Evolutionary conservation across 2,797 vertebrate genomes (phyloP), one percentile per base, ranked within the genome.

Genomic region (Antrozous pallidus): DNA sequence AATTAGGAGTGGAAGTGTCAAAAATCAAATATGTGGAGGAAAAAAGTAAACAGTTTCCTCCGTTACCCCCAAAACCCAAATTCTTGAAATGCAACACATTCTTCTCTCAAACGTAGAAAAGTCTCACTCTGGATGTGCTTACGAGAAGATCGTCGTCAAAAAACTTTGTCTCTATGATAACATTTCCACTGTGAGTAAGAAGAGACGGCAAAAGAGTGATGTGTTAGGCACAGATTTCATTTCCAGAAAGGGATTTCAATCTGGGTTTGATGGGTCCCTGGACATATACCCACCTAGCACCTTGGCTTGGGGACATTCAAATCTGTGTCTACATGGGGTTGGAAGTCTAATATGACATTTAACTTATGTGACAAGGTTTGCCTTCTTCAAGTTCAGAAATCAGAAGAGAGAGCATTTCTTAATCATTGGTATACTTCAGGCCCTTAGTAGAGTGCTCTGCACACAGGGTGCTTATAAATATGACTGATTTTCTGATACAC

Each of bases 81-180:
- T 82, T 92, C 96, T 77, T 89, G 83, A 95, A 95, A 88, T 54
- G 74, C 75, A 92, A 88, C 71, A 77, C 8, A 69, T 83, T 93
- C 97, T 97, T 88, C 97, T 97, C 97, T 99, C 99, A 99, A 98
- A 99, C 98, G 96, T 99, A 99, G 98, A 99, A 99, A 97, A 99
- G 99, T 97, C 99, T 99, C 98, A 99, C 99, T 98, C 98, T 99
- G 97, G 99, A 99, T 93, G 99, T 99, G 99, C 99, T 99, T 98
- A 99, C 99, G 0, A 99, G 99, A 97, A 99, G 99, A 75, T 99
- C 99, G 8, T 99, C 99, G 22, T 99, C 99, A 88, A 98, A 99
- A 98, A 99, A 99, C 98, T 99, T 99, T 91, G 99, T 99, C 98
- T 99, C 99, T 98, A 99, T 99, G 98, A 99, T 99, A 97, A 99